phyloP scores from a whole-genome alignment of 2,113 vertebrate genomes.

The Synchiropus splendidus region DNA sequence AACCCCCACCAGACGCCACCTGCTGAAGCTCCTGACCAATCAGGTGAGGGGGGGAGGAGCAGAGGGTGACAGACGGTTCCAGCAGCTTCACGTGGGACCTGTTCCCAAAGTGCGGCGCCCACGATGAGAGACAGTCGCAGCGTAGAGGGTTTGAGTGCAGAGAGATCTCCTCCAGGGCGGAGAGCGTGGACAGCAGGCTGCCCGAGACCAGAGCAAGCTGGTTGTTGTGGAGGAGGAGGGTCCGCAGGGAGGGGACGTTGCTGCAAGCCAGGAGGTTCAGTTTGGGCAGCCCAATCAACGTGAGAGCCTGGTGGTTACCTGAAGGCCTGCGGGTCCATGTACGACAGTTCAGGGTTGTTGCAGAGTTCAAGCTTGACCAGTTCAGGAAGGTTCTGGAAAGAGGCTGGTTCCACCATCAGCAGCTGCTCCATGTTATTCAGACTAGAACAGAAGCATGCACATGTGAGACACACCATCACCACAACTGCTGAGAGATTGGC shows the following conservation, averaged over 20 bases:
- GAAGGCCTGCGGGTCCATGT: slow-evolving; percentile 66
- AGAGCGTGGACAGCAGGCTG: slow-evolving; percentile 41
- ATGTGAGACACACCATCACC: not conserved
- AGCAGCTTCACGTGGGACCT: slow-evolving; percentile 61
- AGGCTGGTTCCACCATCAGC: slow-evolving; percentile 57
- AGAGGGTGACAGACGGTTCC: slow-evolving; percentile 65
- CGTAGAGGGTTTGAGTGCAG: slow-evolving; percentile 71
- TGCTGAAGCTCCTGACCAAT: slow-evolving; percentile 64
- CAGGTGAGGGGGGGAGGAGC: slow-evolving; percentile 58
- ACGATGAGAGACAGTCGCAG: slow-evolving; percentile 71
- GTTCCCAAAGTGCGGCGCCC: slow-evolving; percentile 62
- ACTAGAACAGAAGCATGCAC: slow-evolving; percentile 28
- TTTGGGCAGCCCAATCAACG: no score
- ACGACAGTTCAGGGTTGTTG: slow-evolving; percentile 67
- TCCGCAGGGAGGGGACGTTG: slow-evolving; percentile 57
- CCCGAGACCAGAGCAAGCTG: slow-evolving; percentile 64
- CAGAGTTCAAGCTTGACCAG: slow-evolving; percentile 69
- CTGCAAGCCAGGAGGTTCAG: slow-evolving; percentile 11
- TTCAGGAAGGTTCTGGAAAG: slow-evolving; percentile 71
- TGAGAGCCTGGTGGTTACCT: slow-evolving; percentile 5
- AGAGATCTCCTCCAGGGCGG: slow-evolving; percentile 62
- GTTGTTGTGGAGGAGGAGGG: slow-evolving; percentile 66
- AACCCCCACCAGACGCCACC: slow-evolving; percentile 47
- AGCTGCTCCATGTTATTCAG: slow-evolving; percentile 75
- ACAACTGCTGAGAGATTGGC: not conserved